Percentiles rank a stretch among this genome's conserved stretches.
Evolutionary conservation across 2,113 vertebrate genomes (phyloP).

Genomic region (Ivindomyrus marchei): DNA sequence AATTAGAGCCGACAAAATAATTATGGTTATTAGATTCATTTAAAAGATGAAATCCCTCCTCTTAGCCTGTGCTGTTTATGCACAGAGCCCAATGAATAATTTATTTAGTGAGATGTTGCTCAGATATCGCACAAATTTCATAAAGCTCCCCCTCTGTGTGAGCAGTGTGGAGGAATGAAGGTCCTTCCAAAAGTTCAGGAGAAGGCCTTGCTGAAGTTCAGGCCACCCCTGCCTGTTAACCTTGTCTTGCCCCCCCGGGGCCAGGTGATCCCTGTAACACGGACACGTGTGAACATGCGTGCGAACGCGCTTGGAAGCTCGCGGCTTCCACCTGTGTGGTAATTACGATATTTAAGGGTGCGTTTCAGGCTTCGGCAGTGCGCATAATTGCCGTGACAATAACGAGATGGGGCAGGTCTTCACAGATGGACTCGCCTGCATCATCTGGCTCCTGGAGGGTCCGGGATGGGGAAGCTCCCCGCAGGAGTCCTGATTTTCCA

Average conservation of each 20-base stretch:
- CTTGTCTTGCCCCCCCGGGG: background rate
- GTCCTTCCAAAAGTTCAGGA: background rate
- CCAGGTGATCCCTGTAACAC: background rate
- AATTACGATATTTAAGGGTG: background rate
- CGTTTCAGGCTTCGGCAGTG: background rate
- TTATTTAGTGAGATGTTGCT: constrained; percentile 41
- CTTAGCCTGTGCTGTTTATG: background rate
- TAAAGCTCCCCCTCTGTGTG: constrained; percentile 24
- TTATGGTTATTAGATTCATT: background rate
- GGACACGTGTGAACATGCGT: background rate
- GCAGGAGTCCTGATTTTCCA: background rate
- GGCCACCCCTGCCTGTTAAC: background rate
- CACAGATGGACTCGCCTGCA: background rate
- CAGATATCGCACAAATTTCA: constrained; percentile 42
- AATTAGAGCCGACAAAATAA: background rate
- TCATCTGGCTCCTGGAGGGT: background rate
- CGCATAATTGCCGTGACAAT: background rate
- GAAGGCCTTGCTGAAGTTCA: background rate
- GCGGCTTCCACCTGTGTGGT: background rate
- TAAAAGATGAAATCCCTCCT: constrained; percentile 21
- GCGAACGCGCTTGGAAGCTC: background rate
- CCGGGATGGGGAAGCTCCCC: background rate
- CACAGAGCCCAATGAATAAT: constrained; percentile 32
- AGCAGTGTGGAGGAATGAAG: constrained; percentile 21
- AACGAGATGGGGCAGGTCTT: background rate